These are phyloP conservation scores for Boloria selene DNA, from an alignment of 2,888 invertebrate genomes.

Conservation along the genomic window DNA sequence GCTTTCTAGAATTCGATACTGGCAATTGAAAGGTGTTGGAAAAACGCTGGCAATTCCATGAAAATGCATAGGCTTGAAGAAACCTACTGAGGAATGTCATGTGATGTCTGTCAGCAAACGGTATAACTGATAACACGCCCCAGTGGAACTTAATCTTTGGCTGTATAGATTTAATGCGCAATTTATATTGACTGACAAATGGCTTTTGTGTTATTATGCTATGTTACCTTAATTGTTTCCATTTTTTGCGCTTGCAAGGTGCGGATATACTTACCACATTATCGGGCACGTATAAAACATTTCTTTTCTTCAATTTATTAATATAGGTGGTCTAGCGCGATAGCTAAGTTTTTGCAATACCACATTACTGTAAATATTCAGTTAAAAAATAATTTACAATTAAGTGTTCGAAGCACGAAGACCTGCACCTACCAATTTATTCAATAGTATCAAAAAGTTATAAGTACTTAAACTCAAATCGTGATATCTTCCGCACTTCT, in stretches of 20 bases:
- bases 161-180: conserved; percentile 61
- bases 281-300: conserved; percentile 44
- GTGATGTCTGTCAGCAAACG: conserved; percentile 62
- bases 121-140: conserved; percentile 54
- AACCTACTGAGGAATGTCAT: conserved; percentile 74
- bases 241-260: conserved; percentile 79
- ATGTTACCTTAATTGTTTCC: conserved; percentile 73
- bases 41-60: conserved; percentile 79
- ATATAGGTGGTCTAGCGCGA: conserved; percentile 48
- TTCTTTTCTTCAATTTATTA: conserved; percentile 45
- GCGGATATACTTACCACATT: conserved; percentile 66
- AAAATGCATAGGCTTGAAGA: conserved; percentile 76
- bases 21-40: conserved; percentile 80
- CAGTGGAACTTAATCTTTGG: conserved; percentile 69
- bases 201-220: conserved; percentile 64
- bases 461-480: conserved; percentile 20
- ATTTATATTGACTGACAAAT: conserved; percentile 63
- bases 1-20: conserved; percentile 80
- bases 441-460: conserved; percentile 8
- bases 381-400: not conserved
- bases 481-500: conserved; percentile 21
- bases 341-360: conserved; percentile 22
- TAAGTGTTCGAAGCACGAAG: conserved; percentile 5
- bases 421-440: not conserved
- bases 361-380: conserved; percentile 2